A percentile compares a stretch with the other conserved stretches of the same genome.
Evolutionary conservation across 2,113 vertebrate species (phyloP).

Genomic region (Stegastes partitus): DNA sequence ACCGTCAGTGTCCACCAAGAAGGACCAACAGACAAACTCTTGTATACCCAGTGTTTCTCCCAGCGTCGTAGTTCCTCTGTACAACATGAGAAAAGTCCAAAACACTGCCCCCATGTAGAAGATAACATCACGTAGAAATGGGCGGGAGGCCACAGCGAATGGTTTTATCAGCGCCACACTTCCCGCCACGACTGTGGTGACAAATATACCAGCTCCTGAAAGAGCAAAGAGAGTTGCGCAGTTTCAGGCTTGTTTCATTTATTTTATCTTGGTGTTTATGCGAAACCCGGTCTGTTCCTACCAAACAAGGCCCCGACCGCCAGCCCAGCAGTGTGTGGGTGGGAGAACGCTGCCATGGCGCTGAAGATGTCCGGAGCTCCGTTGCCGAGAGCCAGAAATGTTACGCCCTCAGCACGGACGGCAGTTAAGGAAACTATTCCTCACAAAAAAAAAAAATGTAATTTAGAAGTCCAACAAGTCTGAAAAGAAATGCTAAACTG

Average conservation of each 20-base stretch:
- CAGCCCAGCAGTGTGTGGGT: constrained; percentile 91
- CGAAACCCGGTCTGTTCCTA: constrained; percentile 54
- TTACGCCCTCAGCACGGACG: constrained; percentile 90
- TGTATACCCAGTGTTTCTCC: constrained; percentile 88
- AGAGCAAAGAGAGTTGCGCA: background rate
- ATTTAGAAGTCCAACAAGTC: background rate
- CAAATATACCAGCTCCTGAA: constrained; percentile 94
- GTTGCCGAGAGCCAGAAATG: constrained; percentile 96
- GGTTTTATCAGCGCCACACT: constrained; percentile 91
- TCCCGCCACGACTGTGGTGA: constrained; percentile 94
- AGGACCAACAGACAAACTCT: background rate
- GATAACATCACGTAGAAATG: constrained; percentile 93
- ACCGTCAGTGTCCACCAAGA: background rate
- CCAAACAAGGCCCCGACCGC: constrained; percentile 95
- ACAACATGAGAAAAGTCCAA: constrained; percentile 92
- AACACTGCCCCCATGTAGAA: constrained; percentile 95
- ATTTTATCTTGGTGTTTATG: background rate
- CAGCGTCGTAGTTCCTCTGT: constrained; percentile 85
- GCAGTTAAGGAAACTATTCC: constrained; percentile 82
- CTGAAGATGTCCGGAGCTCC: constrained; percentile 98
- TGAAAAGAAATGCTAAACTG: background rate
- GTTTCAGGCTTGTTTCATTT: background rate
- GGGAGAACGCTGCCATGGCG: constrained; percentile 92
- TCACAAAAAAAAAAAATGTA: background rate
- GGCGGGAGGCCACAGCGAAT: constrained; percentile 92